These are phyloP conservation scores for Leucoraja erinaceus DNA, from an alignment of 2,113 vertebrate genomes.

Conservation along the genomic window DNA sequence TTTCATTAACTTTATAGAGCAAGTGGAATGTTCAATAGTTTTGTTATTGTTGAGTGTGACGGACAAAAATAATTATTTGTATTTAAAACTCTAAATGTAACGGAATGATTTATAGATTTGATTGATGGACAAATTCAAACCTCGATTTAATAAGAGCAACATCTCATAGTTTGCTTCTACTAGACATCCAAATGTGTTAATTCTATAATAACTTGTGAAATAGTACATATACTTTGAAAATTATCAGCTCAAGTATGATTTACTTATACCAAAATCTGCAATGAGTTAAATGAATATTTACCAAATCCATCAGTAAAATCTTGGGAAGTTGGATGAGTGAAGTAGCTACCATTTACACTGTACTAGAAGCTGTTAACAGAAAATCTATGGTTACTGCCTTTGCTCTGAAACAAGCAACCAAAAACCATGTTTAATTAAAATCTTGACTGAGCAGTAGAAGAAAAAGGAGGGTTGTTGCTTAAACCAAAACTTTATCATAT, in stretches of 20 bases:
- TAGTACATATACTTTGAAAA: background rate
- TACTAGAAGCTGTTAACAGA: background rate
- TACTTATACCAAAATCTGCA: background rate
- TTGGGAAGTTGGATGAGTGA: background rate
- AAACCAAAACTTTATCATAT: background rate
- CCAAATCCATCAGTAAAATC: background rate
- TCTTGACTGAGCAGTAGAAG: background rate
- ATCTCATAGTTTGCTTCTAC: background rate
- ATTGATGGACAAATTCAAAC: background rate
- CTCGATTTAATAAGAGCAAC: background rate
- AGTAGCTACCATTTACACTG: background rate
- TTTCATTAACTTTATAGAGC: background rate
- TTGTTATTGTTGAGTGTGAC: background rate
- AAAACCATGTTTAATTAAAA: background rate
- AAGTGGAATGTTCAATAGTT: slow-evolving; percentile 16
- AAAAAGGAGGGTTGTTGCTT: background rate
- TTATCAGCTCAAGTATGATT: background rate
- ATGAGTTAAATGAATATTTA: background rate
- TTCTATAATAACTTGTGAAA: background rate
- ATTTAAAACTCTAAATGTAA: background rate
- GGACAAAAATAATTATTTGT: background rate
- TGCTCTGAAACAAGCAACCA: background rate
- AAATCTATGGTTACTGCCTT: background rate
- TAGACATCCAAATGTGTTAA: background rate
- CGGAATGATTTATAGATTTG: background rate